Percentiles rank a stretch among this genome's conserved stretches.
These are phyloP conservation scores for Hydractinia echinata DNA, from an alignment of 30 jellyfish, hydroid and myxozoan species.

Conservation along the genomic window DNA sequence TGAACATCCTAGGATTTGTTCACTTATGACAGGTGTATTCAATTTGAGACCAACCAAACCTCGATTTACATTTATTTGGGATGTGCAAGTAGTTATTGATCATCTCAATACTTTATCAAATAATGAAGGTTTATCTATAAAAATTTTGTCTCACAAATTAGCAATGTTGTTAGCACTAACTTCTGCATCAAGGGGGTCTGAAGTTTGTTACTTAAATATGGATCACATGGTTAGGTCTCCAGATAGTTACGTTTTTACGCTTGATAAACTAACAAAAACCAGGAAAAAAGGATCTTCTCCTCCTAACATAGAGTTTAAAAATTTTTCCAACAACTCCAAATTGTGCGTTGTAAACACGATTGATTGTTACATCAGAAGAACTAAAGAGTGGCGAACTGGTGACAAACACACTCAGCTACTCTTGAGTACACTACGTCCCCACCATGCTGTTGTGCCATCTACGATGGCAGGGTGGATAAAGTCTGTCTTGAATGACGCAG, in stretches of 20 bases:
- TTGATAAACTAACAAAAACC: conserved; percentile 6
- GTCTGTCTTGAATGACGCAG: conserved; percentile 11
- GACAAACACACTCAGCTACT: too few species aligned
- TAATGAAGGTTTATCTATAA: conserved; percentile 3
- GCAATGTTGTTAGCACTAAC: conserved; percentile 20
- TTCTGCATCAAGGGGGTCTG: conserved; percentile 16
- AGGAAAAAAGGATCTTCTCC: neutral
- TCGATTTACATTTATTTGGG: conserved; percentile 1
- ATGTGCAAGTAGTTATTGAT: conserved; percentile 1
- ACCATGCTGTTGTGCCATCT: conserved; percentile 17
- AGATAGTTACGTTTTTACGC: conserved; percentile 10
- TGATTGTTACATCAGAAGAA: neutral
- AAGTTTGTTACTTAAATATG: neutral
- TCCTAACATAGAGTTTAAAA: neutral
- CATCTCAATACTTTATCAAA: neutral
- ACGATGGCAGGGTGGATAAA: conserved; percentile 26
- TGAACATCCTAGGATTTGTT: conserved; percentile 30
- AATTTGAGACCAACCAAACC: conserved; percentile 10
- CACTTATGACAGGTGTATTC: conserved; percentile 1
- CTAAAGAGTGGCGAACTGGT: too few species aligned
- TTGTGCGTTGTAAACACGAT: conserved; percentile 11
- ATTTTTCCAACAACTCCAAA: neutral
- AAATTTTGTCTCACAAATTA: conserved; percentile 2
- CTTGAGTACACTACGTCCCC: neutral
- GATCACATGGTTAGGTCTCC: conserved; percentile 12